These are phyloP conservation scores for Lithobates pipiens DNA, from an alignment of 2,797 vertebrate species.

Conservation along the genomic window DNA sequence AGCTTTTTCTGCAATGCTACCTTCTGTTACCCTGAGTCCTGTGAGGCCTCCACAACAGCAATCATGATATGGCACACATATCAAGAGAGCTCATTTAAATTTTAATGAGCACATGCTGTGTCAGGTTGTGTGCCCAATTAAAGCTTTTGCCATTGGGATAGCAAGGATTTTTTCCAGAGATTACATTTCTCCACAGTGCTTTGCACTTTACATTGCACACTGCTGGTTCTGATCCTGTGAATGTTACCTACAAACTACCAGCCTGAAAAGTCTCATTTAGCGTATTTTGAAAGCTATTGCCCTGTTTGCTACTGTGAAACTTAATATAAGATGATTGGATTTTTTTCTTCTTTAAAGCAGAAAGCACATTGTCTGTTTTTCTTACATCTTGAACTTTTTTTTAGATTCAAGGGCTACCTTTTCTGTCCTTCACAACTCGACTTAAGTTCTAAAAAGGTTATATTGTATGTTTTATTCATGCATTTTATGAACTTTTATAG, in stretches of 20 bases:
- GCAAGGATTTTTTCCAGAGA: constrained; percentile 44
- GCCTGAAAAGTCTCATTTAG: constrained; percentile 37
- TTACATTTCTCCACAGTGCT: constrained; percentile 52
- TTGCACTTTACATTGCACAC: constrained; percentile 39
- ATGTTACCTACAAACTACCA: constrained; percentile 52
- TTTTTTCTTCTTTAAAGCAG: not conserved
- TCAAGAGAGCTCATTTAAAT: constrained; percentile 60
- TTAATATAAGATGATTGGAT: not conserved
- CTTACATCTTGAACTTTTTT: not conserved
- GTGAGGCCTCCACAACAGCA: constrained; percentile 45
- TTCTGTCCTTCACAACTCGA: not conserved
- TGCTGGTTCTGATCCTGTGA: constrained; percentile 37
- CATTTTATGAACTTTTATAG: not conserved
- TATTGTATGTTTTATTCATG: not conserved
- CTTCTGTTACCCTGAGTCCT: constrained; percentile 53
- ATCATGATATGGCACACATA: constrained; percentile 57
- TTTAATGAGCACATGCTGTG: constrained; percentile 60
- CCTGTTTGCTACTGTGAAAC: constrained; percentile 1
- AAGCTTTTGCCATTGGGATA: constrained; percentile 57
- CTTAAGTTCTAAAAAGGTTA: not conserved
- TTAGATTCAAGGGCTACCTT: not conserved
- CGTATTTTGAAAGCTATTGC: constrained; percentile 1
- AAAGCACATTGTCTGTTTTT: not conserved
- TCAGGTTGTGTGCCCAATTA: constrained; percentile 58
- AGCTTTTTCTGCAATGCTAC: constrained; percentile 36